Conservation (phyloP, 2,113 vertebrate genomes). For the Dipodomys spectabilis region DNA sequence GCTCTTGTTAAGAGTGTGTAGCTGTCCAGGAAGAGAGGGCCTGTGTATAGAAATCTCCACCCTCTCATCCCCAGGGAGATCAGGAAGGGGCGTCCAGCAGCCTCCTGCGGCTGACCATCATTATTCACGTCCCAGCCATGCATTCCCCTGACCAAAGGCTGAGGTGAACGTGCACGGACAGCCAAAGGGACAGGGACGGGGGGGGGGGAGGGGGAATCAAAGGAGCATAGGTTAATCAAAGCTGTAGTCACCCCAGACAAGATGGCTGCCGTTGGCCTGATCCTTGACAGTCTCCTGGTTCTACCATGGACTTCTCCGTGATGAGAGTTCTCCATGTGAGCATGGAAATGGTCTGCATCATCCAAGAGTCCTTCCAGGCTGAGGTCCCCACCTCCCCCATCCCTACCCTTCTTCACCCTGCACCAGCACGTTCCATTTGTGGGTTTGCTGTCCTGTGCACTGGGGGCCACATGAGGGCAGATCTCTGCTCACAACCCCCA, state of each 20-base stretch:
- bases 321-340: no score
- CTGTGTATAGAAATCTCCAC: not conserved
- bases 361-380: not conserved
- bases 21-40: not conserved
- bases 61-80: not conserved
- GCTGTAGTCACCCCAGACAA: no score
- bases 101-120: no score
- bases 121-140: not conserved
- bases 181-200: not conserved
- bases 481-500: not conserved
- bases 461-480: not conserved
- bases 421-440: not conserved
- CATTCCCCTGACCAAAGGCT: not conserved
- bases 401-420: no score
- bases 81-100: not conserved
- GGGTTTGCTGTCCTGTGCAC: fast-evolving
- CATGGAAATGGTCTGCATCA: no score
- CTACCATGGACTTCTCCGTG: not conserved
- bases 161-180: no score
- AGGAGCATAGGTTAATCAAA: no score
- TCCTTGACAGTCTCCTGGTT: not conserved
- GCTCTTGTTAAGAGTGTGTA: not conserved
- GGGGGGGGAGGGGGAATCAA: no score
- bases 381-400: fast-evolving
- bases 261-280: fast-evolving